Evolutionary conservation across 2,797 vertebrate species (phyloP), one percentile per base, ranked within the genome.

Genomic region (Silurus lanzhouensis): DNA sequence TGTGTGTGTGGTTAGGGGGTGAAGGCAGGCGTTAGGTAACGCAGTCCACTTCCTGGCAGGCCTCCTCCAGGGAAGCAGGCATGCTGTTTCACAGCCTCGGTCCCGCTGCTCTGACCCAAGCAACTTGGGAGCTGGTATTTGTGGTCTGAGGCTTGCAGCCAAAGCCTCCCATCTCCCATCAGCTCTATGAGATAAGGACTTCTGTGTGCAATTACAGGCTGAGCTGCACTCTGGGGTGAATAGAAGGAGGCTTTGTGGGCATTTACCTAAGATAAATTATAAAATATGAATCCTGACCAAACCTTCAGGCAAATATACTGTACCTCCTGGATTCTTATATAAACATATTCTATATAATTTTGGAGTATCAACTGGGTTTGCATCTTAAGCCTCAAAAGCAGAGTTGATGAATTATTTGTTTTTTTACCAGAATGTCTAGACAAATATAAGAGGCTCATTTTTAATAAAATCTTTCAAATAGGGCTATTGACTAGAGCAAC

Each of bases 141-240:
- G 89, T 88, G 89, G 91, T 83, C 27, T 81, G 63, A 84, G 90
- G 90, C 86, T 64, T 48, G 46, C 55, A 58, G 88, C 90, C 90
- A 89, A 89, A 87, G 46, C 81, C 83, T 91, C 61, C 75, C 88
- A 85, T 90, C 90, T 89, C 70, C 74, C 88, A 87, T 88, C 89
- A 82, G 78, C 74, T 74, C 72, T 48, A 85, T 85, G 72, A 91
- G 89, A 92, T 90, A 92, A 92, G 84, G 86, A 88, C 89, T 84
- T 88, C 88, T 87, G 88, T 87, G 83, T 80, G 86, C 87, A 91
- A 87, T 90, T 91, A 88, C 82, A 88, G 74, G 83, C 87, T 84
- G 86, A 84, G 75, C 70, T 10, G 67, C 84, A 84, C 81, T 60
- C 64, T 76, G 82, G 58, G 22, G 75, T 46, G 46, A 60, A 63